Evolutionary conservation across 2,113 vertebrate genomes (phyloP), one percentile per base, ranked within the genome.

Genomic region (Callaeas wilsoni): DNA sequence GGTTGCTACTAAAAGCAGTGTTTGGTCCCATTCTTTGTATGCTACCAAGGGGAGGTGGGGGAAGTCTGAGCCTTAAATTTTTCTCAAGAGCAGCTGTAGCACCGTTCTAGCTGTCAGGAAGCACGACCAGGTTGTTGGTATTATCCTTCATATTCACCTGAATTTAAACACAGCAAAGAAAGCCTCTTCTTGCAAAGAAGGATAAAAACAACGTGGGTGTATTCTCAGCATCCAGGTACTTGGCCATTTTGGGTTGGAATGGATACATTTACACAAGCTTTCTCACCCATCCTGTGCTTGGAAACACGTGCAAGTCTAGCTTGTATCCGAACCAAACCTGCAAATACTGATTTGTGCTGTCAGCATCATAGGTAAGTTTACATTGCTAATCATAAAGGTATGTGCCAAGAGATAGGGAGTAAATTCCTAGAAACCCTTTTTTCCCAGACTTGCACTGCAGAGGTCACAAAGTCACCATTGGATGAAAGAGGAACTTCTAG

Each of bases 121-220:
- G 29, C 27, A 75, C 74, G 47, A 44, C 22, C 33, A 37, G 29
- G 25, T 23, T 63, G 33, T 25, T 62, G 23, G 32, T 4, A 78
- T 55, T 4, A 59, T 56, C 39, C 39, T 77, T 50, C 5, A 1
- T 35, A 44, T 44, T n/a, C 46, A n/a, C 21, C 35, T 32, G 16
- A 42, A 78, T 59, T 63, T 70, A 70, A 68, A 41, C 2, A 13
- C 8, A 74, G 42, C 33, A 87, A 74, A 50, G 26, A 44, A 77
- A 85, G 14, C 10, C 6, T 50, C 29, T 56, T 57, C 15, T 21
- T 62, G 37, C 4, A 68, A 83, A 68, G n/a, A 23, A 18, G 22
- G 19, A 9, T 20, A 22, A 52, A 53, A 84, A 29, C 15, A 62
- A 21, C 0, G 0, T 2, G 21, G 25, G 10, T 47, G 6, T 55